Evolutionary conservation across 2,797 vertebrate genomes (phyloP), one percentile per base, ranked within the genome.

Genomic region (Pterois miles): DNA sequence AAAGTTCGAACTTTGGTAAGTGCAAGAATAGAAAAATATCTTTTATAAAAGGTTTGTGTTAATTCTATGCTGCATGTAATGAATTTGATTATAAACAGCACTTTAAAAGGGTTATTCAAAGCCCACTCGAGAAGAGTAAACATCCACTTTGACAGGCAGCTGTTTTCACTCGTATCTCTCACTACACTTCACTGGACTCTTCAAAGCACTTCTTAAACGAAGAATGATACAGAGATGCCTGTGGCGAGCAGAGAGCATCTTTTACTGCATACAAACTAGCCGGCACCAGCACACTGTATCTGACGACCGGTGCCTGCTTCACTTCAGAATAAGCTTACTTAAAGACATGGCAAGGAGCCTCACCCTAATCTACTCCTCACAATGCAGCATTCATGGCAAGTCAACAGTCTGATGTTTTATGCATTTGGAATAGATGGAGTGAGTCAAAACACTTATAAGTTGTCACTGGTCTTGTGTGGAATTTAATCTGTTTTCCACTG

Each of bases 131-230:
- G 77, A 82, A 74, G 70, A 86, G 89, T 90, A 90, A 92, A 92
- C 89, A 87, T 86, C 66, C 74, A 80, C 65, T 81, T 43, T 89
- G 85, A 89, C 86, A 83, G 89, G 80, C 87, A 91, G 83, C 85
- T 87, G 85, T 89, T 94, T 89, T 89, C 79, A 60, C 83, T 89
- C 59, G 31, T 80, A 88, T 90, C 87, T 86, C 80, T 87, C 81
- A 78, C 86, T 81, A 38, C 86, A 89, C 91, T 93, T 89, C 81
- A 83, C 87, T 89, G 80, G 86, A 82, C 89, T 91, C 87, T 93
- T 92, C 86, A 92, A 92, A 93, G 89, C 80, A 78, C 64, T 86
- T 86, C 88, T 91, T 91, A 91, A 91, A 90, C 84, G 90, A 92
- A 85, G 86, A 90, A 90, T 86, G 88, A 89, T 93, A 87, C 86